A percentile compares a stretch with the other conserved stretches of the same genome.
phyloP scores from a whole-genome alignment of 1,140 invertebrate species.

The Rhynchophorus ferrugineus region DNA sequence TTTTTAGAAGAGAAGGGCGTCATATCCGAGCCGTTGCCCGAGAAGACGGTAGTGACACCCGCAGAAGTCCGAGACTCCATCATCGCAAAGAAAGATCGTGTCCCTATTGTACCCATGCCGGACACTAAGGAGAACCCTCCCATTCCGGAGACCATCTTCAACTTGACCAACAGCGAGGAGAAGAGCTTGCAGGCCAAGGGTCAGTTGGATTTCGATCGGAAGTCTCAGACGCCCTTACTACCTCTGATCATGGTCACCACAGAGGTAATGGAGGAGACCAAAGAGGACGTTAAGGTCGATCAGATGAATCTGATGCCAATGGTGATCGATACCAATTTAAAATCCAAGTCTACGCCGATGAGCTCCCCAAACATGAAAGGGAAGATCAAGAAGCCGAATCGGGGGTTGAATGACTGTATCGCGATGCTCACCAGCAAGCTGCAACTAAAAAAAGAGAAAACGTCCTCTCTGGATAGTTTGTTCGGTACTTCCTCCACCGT shows the following conservation, averaged over 20 bases:
- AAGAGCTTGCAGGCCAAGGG: constrained; percentile 28
- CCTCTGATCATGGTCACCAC: not conserved
- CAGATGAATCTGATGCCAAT: constrained; percentile 5
- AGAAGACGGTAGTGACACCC: constrained; percentile 14
- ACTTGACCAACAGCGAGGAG: constrained; percentile 25
- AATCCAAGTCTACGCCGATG: constrained; percentile 18
- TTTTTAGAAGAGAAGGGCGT: constrained; percentile 29
- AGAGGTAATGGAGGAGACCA: not conserved
- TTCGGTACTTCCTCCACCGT: constrained; percentile 11
- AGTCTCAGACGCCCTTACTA: not conserved
- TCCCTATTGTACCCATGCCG: constrained; percentile 19
- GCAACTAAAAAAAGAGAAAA: constrained; percentile 22
- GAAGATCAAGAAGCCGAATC: constrained; percentile 39
- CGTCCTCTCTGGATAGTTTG: constrained; percentile 12
- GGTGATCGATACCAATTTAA: constrained; percentile 22
- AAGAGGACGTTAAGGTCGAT: not conserved
- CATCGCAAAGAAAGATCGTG: constrained; percentile 13
- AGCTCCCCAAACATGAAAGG: constrained; percentile 33
- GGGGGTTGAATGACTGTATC: constrained; percentile 46
- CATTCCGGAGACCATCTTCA: constrained; percentile 27
- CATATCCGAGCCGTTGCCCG: not conserved
- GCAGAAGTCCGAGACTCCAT: constrained; percentile 20
- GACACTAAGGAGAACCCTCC: constrained; percentile 21
- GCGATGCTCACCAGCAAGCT: constrained; percentile 48
- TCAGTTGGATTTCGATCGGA: constrained; percentile 10